Evolutionary conservation across 2,888 invertebrate genomes (phyloP), one percentile per base, ranked within the genome.

Genomic region (Adineta ricciae): DNA sequence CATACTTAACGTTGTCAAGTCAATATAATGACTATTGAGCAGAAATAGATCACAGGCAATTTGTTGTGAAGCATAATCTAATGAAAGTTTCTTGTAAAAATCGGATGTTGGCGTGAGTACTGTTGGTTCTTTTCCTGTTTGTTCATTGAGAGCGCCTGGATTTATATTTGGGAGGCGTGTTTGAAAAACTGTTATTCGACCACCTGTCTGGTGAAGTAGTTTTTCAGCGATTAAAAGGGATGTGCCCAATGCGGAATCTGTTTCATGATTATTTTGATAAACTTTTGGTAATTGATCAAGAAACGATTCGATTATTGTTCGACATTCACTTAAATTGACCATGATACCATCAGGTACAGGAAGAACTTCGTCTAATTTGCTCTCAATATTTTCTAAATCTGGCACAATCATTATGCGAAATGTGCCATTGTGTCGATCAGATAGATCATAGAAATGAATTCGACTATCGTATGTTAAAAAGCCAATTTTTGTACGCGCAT

Each of bases 41-140:
- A 97, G 91, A 92, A 99, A 99, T 88, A 99, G 90, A 91, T 99
- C 99, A 3, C 98, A 95, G 14, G 96, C 95, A 84, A 97, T 93
- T 90, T 98, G 97, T 88, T 96, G 96, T 0, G 95, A 96, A 24
- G 86, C 85, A 91, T 97, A 98, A 90, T 99, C 97, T 83, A 99
- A 91, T 0, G 99, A 96, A 52, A 96, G 91, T 83, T 96, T 94
- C 92, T 99, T 99, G 92, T 96, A 96, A 92, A 97, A 99, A 91
- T 99, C 99, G 1, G 95, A 95, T 0, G 99, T 83, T 32, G 85
- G 85, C 32, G 97, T 90, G 95, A 96, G 87, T 98, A 91, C 89
- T 96, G 94, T 0, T 94, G 93, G 24, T 91, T 94, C 90, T 89
- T 95, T 94, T 14, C 93, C 93, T 54, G 94, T 93, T 89, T 94